Evolutionary conservation across 1,140 invertebrate genomes (phyloP), one percentile per base, ranked within the genome.

Genomic region (Ganaspis sp.): DNA sequence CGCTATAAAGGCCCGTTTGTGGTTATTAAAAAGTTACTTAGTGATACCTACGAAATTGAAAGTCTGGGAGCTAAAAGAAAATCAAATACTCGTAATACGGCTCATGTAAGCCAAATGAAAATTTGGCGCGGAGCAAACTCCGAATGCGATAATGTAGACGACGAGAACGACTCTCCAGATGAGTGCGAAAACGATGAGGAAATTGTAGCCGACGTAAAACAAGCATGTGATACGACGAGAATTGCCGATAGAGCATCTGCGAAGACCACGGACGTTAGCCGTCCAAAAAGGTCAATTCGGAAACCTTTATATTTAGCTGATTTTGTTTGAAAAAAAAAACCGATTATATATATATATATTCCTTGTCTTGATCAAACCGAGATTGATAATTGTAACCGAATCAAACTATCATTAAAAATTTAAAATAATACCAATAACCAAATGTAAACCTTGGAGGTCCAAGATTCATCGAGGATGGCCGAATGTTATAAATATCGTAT

Each of bases 21-120:
- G 0, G 23, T 77, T 0, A 21, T 72, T 9, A 49, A 38, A 54
- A 23, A 17, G 9, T 6, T 77, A 3, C 42, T 45, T 0, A n/a
- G 58, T 1, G 71, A 77, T 21, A 77, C 76, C 0, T 73, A 77
- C 15, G 72, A 64, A 19, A 73, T 77, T 23, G 58, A 73, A 15
- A 73, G 42, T 12, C 23, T 73, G 0, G 23, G 6, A 4, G 5
- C 9, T 29, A 53, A 34, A n/a, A 17, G 72, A 5, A 73, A 53
- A 54, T 73, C 72, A 29, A 73, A 73, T 29, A 8, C 29, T 15
- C 34, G 72, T 19, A 8, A 29, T 1, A 54, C 72, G 1, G 72
- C 72, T 8, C 72, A 73, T n/a, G 72, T 73, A 21, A 34, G 72
- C 6, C 45, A 73, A 34, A 53, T 73, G 40, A 73, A 73, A 53